Conservation (phyloP, 2,113 vertebrate species). For the Felis chaus region DNA sequence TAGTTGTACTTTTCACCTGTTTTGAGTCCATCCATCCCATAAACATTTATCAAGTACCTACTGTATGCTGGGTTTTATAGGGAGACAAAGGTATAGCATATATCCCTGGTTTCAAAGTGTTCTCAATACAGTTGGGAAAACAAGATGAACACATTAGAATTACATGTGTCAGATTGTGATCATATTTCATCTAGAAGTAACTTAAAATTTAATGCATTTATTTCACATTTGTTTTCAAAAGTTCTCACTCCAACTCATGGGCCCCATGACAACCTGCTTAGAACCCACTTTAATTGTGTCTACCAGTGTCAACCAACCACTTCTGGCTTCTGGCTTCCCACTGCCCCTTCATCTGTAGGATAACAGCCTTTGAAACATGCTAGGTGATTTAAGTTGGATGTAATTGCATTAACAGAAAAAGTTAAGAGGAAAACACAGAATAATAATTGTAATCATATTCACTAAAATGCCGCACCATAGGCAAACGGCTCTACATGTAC, state of each 20-base stretch:
- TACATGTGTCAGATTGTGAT: background rate
- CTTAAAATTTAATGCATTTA: background rate
- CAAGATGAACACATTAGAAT: background rate
- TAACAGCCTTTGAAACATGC: background rate
- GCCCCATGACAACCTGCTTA: background rate
- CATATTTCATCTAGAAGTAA: slow-evolving; percentile 5
- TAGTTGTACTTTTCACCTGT: background rate
- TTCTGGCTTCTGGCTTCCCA: background rate
- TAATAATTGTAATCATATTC: background rate
- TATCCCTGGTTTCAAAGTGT: background rate
- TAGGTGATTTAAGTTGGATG: background rate
- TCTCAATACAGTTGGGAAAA: background rate
- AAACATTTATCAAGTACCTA: background rate
- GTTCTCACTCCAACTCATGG: background rate
- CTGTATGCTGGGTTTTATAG: background rate
- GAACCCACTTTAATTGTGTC: background rate
- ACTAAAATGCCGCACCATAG: background rate
- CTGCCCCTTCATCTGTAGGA: background rate
- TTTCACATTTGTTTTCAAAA: slow-evolving; percentile 34
- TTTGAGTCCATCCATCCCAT: background rate
- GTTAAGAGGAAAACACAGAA: background rate
- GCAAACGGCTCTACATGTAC: background rate
- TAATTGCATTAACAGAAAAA: background rate
- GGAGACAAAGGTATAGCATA: background rate
- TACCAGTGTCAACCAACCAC: background rate